Evolutionary conservation across 2,797 vertebrate species (phyloP).

Genomic region (Poecile montanus): DNA sequence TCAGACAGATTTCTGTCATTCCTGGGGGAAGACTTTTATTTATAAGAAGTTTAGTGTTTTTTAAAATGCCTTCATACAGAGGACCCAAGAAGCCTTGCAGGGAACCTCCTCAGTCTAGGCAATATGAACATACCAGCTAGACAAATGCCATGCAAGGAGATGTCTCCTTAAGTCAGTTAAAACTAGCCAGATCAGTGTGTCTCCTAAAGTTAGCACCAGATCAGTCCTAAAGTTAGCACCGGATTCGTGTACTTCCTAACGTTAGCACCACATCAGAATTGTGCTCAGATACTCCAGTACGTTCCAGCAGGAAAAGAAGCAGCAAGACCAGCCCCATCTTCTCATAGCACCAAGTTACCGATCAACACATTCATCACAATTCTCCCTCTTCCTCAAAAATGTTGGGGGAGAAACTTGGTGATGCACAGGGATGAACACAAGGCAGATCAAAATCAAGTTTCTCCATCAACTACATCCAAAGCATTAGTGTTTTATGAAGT

Average conservation of each 20-base stretch:
- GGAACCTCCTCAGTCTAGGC: background rate
- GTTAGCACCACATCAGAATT: constrained; percentile 20
- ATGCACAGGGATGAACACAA: background rate
- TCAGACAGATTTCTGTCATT: background rate
- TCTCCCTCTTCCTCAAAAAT: background rate
- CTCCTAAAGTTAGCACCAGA: background rate
- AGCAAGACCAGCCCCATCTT: background rate
- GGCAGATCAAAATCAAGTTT: constrained; percentile 31
- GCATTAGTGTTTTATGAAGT: background rate
- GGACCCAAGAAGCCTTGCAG: background rate
- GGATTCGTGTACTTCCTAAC: background rate
- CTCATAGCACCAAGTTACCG: constrained; percentile 37
- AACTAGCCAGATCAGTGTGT: background rate
- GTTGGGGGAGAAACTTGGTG: background rate
- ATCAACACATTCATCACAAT: background rate
- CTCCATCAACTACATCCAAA: background rate
- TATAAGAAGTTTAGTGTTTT: background rate
- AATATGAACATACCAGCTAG: background rate
- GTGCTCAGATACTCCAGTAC: constrained; percentile 32
- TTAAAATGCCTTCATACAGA: background rate
- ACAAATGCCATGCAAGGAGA: background rate
- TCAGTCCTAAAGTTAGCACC: constrained; percentile 6
- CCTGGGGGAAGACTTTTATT: background rate
- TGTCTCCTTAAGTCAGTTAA: background rate
- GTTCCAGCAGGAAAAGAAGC: background rate